Conservation (phyloP, 2,888 invertebrate species). For the Ornithoptera priamus region DNA sequence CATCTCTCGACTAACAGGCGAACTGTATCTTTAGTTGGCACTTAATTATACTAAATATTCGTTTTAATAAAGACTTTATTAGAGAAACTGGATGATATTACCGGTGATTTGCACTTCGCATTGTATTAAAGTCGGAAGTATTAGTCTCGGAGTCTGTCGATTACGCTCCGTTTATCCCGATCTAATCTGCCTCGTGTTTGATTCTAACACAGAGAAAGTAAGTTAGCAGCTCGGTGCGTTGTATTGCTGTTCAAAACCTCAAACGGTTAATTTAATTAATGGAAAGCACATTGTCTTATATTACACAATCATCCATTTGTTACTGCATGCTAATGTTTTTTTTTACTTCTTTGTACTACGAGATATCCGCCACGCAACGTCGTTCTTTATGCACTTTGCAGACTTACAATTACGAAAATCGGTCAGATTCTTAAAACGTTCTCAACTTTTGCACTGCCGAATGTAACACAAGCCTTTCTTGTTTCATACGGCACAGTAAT, state of each 20-base stretch:
- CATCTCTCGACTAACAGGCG: too few relatives aligned
- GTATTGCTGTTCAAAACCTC: constrained; percentile 32
- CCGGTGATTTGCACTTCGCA: constrained; percentile 43
- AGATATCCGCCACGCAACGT: constrained; percentile 23
- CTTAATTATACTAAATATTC: too few relatives aligned
- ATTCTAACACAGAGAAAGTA: constrained; percentile 60
- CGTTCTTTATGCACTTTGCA: constrained; percentile 19
- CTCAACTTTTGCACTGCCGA: constrained; percentile 34
- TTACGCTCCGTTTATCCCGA: constrained; percentile 65
- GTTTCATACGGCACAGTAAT: neutral
- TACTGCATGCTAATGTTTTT: constrained; percentile 25
- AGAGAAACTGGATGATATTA: constrained; percentile 10
- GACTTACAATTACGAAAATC: constrained; percentile 27
- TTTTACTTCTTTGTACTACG: constrained; percentile 14
- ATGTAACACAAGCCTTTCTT: neutral
- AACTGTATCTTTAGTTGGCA: too few relatives aligned
- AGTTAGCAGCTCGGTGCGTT: constrained; percentile 38
- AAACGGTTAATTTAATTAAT: constrained; percentile 33
- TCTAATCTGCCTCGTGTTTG: constrained; percentile 58
- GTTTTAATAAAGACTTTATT: neutral
- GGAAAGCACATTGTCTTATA: constrained; percentile 35
- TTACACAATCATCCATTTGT: constrained; percentile 38
- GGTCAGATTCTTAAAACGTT: constrained; percentile 29
- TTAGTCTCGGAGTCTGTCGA: constrained; percentile 57
- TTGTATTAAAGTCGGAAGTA: constrained; percentile 62